Evolutionary conservation across 1,140 invertebrate species (phyloP), one percentile per base, ranked within the genome.

Genomic region (Rhagoletis pomonella): DNA sequence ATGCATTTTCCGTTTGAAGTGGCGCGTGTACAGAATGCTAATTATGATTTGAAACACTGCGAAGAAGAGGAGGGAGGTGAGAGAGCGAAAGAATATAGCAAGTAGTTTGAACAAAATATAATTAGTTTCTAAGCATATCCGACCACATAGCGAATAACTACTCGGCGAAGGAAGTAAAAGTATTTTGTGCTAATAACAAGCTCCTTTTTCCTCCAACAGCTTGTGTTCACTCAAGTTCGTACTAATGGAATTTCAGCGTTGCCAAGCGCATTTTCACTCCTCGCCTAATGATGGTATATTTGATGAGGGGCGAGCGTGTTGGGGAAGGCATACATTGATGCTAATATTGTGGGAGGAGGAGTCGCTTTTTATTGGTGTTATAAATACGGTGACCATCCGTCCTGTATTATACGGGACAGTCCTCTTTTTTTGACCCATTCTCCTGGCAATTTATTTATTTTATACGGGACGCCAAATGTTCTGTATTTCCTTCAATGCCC

Each of bases 241-340:
- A 88, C 90, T 91, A 91, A 91, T 91, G 91, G 91, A 91, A 91
- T 91, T 91, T 91, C 88, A 90, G 90, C 90, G 89, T 91, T 88
- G 88, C 86, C 67, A 88, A 55, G 10, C n/a, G 85, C 65, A n/a
- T 59, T 86, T 64, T 88, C 88, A 88, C 89, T 90, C 89, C 88
- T 90, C 91, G 19, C 90, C 90, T 89, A 90, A 91, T 90, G 91
- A 89, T 91, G 88, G 85, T 29, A n/a, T 47, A 88, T 88, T 89
- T 89, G 90, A 90, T 90, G 91, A n/a, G 19, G 69, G n/a, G 55
- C 39, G 58, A 44, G 19, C 14, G 17, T 6, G n/a, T 29, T 67
- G 86, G n/a, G 42, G 60, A 50, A 42, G 58, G 47, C 60, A 47
- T 42, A 47, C 47, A 55, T 19, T 81, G 44, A 81, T 42, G 47